Conservation (phyloP, 2,888 invertebrate species). For the Ormyrus nitidulus region DNA sequence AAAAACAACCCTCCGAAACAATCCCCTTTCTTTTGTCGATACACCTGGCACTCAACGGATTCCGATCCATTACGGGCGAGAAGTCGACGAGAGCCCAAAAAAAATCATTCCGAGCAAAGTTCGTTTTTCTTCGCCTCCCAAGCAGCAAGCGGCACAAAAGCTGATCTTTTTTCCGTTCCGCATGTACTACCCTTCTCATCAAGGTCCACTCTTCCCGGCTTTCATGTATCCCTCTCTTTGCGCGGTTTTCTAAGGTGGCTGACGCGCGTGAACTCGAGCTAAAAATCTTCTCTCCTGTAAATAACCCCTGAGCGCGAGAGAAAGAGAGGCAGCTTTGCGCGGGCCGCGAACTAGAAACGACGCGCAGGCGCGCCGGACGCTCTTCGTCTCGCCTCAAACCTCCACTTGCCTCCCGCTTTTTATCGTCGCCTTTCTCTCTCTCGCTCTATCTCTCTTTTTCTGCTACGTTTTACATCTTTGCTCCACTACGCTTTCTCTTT, state of each 20-base stretch:
- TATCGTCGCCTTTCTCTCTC: neutral
- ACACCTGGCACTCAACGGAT: neutral
- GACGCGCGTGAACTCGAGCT: constrained; percentile 14
- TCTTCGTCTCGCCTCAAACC: too few relatives aligned
- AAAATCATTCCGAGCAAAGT: too few relatives aligned
- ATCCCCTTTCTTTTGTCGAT: neutral
- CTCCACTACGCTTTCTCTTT: too few relatives aligned
- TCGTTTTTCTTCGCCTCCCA: neutral
- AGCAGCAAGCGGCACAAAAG: neutral
- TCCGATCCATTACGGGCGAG: constrained; percentile 12
- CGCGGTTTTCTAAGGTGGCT: constrained; percentile 28
- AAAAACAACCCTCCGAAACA: neutral
- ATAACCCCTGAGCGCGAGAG: constrained; percentile 18
- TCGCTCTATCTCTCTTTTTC: constrained; percentile 1
- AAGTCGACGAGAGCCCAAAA: too few relatives aligned
- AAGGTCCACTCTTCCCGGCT: constrained; percentile 10
- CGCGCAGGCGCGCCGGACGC: constrained; percentile 6
- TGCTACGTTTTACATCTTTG: too few relatives aligned
- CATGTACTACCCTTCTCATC: neutral
- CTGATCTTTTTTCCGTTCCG: neutral
- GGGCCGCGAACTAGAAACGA: constrained; percentile 18
- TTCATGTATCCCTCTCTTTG: neutral
- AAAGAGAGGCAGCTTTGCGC: constrained; percentile 8
- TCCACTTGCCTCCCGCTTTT: neutral
- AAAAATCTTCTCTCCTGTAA: constrained; percentile 48